Evolutionary conservation across 2,113 vertebrate genomes (phyloP).

Genomic region (Myrmophylax atrothorax): DNA sequence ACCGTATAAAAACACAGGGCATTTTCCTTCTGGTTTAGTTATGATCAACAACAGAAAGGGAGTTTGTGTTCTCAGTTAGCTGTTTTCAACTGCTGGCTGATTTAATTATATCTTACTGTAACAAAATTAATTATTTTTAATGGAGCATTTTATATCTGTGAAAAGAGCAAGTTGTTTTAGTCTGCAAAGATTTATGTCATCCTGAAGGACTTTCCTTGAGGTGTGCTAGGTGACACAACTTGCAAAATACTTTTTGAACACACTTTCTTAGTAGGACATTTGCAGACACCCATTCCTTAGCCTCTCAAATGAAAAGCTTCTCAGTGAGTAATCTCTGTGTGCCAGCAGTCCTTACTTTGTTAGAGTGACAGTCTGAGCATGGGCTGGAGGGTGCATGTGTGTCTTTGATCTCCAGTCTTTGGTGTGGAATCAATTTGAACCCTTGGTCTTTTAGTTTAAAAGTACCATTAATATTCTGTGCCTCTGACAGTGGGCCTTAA

Average conservation of each 20-base stretch:
- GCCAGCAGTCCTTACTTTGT: not conserved
- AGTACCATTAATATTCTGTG: not conserved
- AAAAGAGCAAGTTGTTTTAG: not conserved
- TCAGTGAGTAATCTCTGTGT: not conserved
- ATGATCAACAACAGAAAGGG: not conserved
- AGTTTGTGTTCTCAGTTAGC: slow-evolving; percentile 3
- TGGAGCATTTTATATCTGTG: not conserved
- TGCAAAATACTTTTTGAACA: not conserved
- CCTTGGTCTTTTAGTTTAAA: not conserved
- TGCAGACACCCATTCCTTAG: not conserved
- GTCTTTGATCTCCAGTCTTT: not conserved
- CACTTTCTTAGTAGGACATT: not conserved
- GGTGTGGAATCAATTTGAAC: not conserved
- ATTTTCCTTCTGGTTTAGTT: not conserved
- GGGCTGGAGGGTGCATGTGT: not conserved
- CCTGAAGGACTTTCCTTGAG: not conserved
- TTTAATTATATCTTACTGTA: slow-evolving; percentile 29
- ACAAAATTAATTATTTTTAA: not conserved
- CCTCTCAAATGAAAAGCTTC: not conserved
- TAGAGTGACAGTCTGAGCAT: not conserved
- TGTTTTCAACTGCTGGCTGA: not conserved
- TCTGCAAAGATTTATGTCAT: not conserved
- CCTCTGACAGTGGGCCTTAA: not conserved
- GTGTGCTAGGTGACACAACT: not conserved
- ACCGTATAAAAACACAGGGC: not conserved